These are phyloP conservation scores for Cephonodes hylas DNA, from an alignment of 2,888 invertebrate genomes.

Conservation along the genomic window DNA sequence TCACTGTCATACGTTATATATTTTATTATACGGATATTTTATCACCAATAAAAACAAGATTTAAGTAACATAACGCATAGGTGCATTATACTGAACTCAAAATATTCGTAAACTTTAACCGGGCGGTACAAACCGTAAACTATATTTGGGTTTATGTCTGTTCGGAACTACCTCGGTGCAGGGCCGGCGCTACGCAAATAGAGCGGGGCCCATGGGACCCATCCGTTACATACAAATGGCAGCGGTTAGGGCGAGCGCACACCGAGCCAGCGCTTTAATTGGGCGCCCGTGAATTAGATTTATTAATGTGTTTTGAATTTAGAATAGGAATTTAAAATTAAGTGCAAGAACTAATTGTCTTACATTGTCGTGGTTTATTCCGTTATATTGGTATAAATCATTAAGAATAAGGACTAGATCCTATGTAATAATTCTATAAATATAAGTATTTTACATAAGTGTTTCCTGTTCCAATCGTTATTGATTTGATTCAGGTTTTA, in stretches of 20 bases:
- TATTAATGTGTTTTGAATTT: slow-evolving; percentile 18
- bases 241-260: slow-evolving; percentile 16
- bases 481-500: too few species aligned
- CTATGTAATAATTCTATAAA: too few species aligned
- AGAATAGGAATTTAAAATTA: slow-evolving; percentile 13
- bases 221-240: slow-evolving; percentile 18
- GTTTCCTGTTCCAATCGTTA: too few species aligned
- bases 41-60: too few species aligned
- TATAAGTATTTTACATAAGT: too few species aligned
- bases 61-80: too few species aligned
- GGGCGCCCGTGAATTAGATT: slow-evolving; percentile 14
- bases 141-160: slow-evolving; percentile 17
- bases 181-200: slow-evolving; percentile 16
- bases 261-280: slow-evolving; percentile 16
- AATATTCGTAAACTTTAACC: background rate
- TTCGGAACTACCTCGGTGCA: slow-evolving; percentile 9
- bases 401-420: too few species aligned
- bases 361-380: background rate
- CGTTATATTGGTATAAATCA: background rate
- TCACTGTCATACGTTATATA: too few species aligned
- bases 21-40: too few species aligned
- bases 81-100: background rate
- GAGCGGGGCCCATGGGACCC: slow-evolving; percentile 16
- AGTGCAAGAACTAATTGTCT: slow-evolving; percentile 18
- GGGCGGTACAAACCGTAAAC: slow-evolving; percentile 23